These are phyloP conservation scores for Seira musarum DNA, from an alignment of 2,888 invertebrate species.

Conservation along the genomic window DNA sequence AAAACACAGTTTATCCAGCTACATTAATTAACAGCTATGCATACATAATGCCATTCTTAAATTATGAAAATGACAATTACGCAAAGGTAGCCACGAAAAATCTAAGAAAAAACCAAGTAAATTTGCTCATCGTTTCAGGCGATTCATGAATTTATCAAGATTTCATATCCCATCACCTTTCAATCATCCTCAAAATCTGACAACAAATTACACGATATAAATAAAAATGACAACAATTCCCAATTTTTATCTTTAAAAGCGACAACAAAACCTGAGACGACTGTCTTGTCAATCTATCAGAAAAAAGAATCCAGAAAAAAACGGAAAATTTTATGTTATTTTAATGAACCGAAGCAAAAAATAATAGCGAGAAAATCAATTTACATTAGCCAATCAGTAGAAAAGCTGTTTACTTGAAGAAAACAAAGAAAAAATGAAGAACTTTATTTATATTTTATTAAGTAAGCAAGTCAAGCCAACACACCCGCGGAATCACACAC, in stretches of 20 bases:
- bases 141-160: background rate
- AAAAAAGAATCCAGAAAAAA: constrained; percentile 34
- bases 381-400: background rate
- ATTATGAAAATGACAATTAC: background rate
- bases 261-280: constrained; percentile 29
- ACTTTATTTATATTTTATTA: constrained; percentile 35
- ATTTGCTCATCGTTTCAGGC: background rate
- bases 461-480: constrained; percentile 26
- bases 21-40: background rate
- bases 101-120: background rate
- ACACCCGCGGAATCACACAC: constrained; percentile 42
- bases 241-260: constrained; percentile 8
- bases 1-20: background rate
- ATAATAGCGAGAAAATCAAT: constrained; percentile 37
- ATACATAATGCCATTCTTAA: background rate
- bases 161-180: constrained; percentile 20
- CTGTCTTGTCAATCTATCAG: constrained; percentile 11
- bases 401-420: constrained; percentile 18
- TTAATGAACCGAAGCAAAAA: constrained; percentile 35
- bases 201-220: constrained; percentile 39
- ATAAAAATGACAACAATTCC: background rate
- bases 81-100: background rate
- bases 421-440: constrained; percentile 27
- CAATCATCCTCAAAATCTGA: constrained; percentile 31
- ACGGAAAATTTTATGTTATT: constrained; percentile 28